phyloP scores from a whole-genome alignment of 2,113 vertebrate genomes.

The Taxidea taxus region DNA sequence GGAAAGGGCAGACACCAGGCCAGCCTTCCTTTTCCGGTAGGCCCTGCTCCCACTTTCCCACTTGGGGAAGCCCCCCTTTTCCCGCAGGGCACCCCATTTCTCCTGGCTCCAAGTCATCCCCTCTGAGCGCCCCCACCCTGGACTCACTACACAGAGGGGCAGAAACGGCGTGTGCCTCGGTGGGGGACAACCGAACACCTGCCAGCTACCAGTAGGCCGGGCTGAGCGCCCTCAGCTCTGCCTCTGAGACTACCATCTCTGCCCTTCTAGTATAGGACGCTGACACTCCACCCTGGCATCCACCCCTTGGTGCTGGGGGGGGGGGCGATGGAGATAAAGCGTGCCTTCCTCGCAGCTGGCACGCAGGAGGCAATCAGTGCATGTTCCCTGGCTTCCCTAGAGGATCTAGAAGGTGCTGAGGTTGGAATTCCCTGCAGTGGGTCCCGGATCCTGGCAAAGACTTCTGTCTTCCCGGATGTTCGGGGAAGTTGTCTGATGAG shows the following conservation, averaged over 20 bases:
- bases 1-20: neutral
- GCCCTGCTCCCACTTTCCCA: neutral
- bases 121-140: neutral
- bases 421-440: neutral
- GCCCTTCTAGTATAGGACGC: neutral
- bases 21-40: neutral
- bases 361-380: neutral
- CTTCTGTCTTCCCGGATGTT: neutral
- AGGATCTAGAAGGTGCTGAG: neutral
- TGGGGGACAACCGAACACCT: neutral
- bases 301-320: neutral
- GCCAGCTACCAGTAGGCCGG: neutral
- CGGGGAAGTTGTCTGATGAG: neutral
- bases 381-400: neutral
- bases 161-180: neutral
- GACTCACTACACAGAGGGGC: neutral
- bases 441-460: neutral
- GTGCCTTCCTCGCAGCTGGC: neutral
- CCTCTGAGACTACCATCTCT: neutral
- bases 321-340: neutral
- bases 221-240: neutral
- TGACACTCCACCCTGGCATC: rapidly evolving
- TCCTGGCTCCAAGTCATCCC: neutral
- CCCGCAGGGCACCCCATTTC: neutral
- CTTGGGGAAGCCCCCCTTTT: neutral